phyloP scores from a whole-genome alignment of 2,888 invertebrate species.

The Rotaria socialis region DNA sequence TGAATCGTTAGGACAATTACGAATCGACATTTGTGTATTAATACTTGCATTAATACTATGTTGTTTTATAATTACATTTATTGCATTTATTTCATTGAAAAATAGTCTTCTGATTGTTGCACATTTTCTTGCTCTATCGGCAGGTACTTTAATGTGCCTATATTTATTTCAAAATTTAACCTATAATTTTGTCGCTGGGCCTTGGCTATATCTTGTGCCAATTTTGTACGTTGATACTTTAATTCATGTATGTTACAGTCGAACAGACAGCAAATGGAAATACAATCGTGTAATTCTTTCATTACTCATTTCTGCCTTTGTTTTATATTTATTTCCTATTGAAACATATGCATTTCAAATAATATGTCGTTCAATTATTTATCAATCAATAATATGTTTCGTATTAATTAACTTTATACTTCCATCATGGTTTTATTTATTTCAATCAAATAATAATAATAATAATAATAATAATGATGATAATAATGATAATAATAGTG shows the following conservation, averaged over 20 bases:
- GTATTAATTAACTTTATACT: not conserved
- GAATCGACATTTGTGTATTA: not conserved
- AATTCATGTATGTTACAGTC: not conserved
- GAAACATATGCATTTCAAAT: not conserved
- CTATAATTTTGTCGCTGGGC: not conserved
- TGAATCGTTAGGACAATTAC: conserved; percentile 1
- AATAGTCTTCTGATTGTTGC: not conserved
- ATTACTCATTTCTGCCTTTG: not conserved
- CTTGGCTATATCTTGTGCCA: not conserved
- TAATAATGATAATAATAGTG: no score
- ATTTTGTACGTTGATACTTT: not conserved
- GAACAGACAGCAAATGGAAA: not conserved
- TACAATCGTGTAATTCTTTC: conserved; percentile 16
- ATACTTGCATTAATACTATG: not conserved
- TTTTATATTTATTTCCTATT: not conserved
- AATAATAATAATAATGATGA: not conserved
- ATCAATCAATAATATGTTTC: not conserved
- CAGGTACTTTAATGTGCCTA: not conserved
- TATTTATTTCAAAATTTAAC: conserved; percentile 26
- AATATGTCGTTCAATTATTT: not conserved
- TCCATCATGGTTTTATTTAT: not conserved
- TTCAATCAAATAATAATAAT: not conserved
- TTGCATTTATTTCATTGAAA: not conserved
- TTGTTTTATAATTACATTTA: not conserved
- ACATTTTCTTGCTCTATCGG: not conserved